Percentiles rank a stretch among this genome's conserved stretches.
phyloP scores from a whole-genome alignment of 2,888 invertebrate species.

The Stegophylla sp. region DNA sequence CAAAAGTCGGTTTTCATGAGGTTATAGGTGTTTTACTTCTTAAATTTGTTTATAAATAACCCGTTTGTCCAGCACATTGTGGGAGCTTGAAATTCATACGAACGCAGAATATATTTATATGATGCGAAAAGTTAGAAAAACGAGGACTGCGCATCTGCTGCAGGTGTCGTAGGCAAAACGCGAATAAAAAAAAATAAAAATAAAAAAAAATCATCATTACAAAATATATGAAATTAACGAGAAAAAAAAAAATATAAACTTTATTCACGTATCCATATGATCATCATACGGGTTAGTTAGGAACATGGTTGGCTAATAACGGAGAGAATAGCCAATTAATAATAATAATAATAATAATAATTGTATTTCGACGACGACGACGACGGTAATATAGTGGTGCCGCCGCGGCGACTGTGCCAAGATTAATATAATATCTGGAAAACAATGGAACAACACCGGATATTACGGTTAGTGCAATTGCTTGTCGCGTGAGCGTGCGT shows the following conservation, averaged over 20 bases:
- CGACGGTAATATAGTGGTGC: constrained; percentile 15
- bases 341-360: background rate
- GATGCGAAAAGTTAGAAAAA: no score
- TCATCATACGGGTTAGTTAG: no score
- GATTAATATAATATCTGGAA: constrained; percentile 50
- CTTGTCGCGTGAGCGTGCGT: constrained; percentile 29
- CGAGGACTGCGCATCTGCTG: background rate
- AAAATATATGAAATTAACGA: no score
- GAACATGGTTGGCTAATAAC: background rate
- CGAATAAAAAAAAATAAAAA: background rate
- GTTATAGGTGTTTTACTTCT: no score
- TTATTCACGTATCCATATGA: background rate
- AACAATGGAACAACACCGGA: constrained; percentile 58
- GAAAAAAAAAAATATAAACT: background rate
- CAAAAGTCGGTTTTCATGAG: background rate
- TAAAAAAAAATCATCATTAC: no score
- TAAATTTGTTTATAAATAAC: no score
- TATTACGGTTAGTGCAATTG: constrained; percentile 55
- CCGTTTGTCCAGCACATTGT: no score
- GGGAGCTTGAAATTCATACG: background rate
- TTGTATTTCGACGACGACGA: background rate
- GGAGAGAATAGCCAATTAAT: background rate
- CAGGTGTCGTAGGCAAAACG: background rate
- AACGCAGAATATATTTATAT: background rate
- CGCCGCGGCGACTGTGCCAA: constrained; percentile 33